phyloP scores from a whole-genome alignment of 2,797 vertebrate genomes.

The Argentina silus region DNA sequence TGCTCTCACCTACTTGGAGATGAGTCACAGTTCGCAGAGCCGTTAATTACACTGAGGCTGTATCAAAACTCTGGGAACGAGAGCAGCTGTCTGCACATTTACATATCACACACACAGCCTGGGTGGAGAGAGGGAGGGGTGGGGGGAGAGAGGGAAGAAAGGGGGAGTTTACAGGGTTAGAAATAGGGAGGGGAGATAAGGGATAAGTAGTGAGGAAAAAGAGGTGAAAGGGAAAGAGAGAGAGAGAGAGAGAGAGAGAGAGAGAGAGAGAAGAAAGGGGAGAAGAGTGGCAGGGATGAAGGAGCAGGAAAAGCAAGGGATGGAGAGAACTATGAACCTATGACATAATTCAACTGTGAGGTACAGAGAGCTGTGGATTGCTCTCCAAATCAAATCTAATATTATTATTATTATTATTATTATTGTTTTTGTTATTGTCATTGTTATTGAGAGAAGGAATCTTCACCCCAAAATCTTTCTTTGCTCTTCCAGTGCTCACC shows the following conservation, averaged over 20 bases:
- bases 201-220: constrained; percentile 23
- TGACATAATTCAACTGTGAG: too few relatives aligned
- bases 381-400: too few relatives aligned
- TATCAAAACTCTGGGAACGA: constrained; percentile 71
- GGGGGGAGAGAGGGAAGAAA: constrained; percentile 5
- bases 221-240: constrained; percentile 14
- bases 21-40: constrained; percentile 72
- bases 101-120: constrained; percentile 69
- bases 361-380: too few relatives aligned
- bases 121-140: constrained; percentile 35
- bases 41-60: constrained; percentile 75
- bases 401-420: too few relatives aligned
- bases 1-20: constrained; percentile 71
- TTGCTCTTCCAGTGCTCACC: constrained; percentile 32
- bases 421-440: too few relatives aligned
- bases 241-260: too few relatives aligned
- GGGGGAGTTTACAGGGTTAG: constrained; percentile 16
- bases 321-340: too few relatives aligned
- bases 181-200: constrained; percentile 25
- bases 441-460: too few relatives aligned
- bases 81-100: constrained; percentile 79
- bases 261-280: constrained; percentile 6
- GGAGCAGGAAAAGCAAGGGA: background rate
- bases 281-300: background rate
- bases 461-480: too few relatives aligned